A percentile compares a stretch with the other conserved stretches of the same genome.
These are phyloP conservation scores for Donacobius atricapilla DNA, from an alignment of 2,113 vertebrate species.

Conservation along the genomic window DNA sequence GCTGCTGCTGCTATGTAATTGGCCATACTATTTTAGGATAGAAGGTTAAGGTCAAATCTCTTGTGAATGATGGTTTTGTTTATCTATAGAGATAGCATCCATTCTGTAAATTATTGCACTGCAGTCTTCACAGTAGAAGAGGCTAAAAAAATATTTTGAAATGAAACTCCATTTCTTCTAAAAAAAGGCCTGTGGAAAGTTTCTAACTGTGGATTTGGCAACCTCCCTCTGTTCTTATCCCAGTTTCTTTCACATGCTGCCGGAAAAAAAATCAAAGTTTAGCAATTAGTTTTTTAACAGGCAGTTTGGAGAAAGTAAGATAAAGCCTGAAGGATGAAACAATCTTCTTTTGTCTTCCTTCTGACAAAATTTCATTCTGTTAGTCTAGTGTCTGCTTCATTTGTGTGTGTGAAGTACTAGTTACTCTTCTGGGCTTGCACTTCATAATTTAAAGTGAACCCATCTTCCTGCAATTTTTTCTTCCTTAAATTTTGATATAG, in stretches of 20 bases:
- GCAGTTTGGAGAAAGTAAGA: background rate
- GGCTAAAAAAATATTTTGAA: slow-evolving; percentile 45
- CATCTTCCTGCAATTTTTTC: background rate
- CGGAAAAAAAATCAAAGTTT: background rate
- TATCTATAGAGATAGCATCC: slow-evolving; percentile 18
- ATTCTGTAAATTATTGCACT: slow-evolving; percentile 29
- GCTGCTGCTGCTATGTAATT: slow-evolving; percentile 15
- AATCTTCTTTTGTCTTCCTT: background rate
- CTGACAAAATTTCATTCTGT: background rate
- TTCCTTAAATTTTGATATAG: background rate
- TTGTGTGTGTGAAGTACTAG: background rate
- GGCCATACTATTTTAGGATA: slow-evolving; percentile 29
- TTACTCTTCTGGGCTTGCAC: background rate
- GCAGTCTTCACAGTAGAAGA: slow-evolving; percentile 25
- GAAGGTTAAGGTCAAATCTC: slow-evolving; percentile 53
- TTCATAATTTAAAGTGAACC: background rate
- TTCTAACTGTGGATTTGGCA: slow-evolving; percentile 29
- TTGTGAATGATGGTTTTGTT: slow-evolving; percentile 49
- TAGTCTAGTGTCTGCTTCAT: background rate
- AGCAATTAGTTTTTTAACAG: slow-evolving; percentile 34
- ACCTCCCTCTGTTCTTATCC: background rate
- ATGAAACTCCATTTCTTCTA: background rate
- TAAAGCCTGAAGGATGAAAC: background rate
- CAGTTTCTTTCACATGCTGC: background rate
- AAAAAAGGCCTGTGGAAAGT: background rate